These are phyloP conservation scores for Sander vitreus DNA, from an alignment of 2,113 vertebrate species.

Conservation along the genomic window DNA sequence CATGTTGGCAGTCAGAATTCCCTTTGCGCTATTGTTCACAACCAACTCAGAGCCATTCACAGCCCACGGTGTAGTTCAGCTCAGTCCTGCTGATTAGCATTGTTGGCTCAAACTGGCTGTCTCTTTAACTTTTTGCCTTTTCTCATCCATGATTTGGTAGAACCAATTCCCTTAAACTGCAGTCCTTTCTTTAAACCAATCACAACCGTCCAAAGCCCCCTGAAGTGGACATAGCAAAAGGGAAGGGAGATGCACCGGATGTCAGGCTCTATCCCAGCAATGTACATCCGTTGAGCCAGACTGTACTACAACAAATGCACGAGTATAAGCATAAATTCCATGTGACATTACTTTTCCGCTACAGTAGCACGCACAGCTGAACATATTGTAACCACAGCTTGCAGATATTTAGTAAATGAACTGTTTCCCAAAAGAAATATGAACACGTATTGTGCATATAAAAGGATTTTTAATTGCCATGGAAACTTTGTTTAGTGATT, in stretches of 20 bases:
- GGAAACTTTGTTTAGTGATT: conserved; percentile 14
- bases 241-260: too few species aligned
- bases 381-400: neutral
- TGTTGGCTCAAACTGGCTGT: neutral
- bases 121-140: neutral
- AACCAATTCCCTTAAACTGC: neutral
- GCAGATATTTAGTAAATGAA: neutral
- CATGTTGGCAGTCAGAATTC: conserved; percentile 11
- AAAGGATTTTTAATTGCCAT: conserved; percentile 10
- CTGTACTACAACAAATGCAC: neutral
- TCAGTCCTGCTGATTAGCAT: conserved; percentile 1
- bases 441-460: neutral
- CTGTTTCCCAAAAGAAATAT: neutral
- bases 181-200: neutral
- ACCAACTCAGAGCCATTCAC: neutral
- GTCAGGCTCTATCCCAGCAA: too few species aligned
- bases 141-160: neutral
- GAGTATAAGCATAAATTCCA: neutral
- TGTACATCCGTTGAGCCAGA: too few species aligned
- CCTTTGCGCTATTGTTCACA: conserved; percentile 14
- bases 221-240: too few species aligned
- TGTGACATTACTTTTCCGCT: neutral
- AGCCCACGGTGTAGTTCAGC: neutral
- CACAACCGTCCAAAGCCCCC: too few species aligned
- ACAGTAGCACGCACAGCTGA: neutral